Evolutionary conservation across 2,888 invertebrate species (phyloP), one percentile per base, ranked within the genome.

Genomic region (Hypsopygia costalis): DNA sequence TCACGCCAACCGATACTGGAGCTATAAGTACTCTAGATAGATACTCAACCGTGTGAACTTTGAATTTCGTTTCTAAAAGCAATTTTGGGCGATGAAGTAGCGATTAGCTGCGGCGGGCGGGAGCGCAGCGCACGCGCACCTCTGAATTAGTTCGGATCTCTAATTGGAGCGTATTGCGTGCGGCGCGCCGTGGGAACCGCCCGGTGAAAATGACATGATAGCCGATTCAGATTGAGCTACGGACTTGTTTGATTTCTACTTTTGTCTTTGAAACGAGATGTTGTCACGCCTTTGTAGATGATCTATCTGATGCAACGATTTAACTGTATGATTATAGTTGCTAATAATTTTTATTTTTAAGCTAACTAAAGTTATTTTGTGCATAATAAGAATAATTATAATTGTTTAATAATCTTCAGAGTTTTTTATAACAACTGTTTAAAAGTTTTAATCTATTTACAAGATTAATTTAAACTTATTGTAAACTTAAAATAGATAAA

Each of bases 171-270:
- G 34, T 34, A 38, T 49, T 52, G 49, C 56, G 53, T 52, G 53
- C 44, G 11, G 30, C 60, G 67, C n/a, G 69, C 69, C 69, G 39
- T 71, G 71, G 70, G 62, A 63, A 61, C 63, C 67, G 55, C 53
- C 54, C 66, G 65, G 77, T 71, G 78, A 75, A 77, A 81, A 77
- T 67, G 67, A 71, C 64, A 62, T 66, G 67, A 69, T 58, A 57
- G 73, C 73, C 64, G 59, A 68, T 69, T 73, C 74, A 66, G 79
- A 25, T 25, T 25, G 3, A 30, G 30, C 30, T 10, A 11, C 30
- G 30, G 25, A n/a, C 25, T 25, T 25, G 25, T 25, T 25, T 25
- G 25, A 25, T 25, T 25, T 25, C 25, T 25, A 25, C 25, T 25
- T 25, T 25, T 25, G 25, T 25, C 6, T 16, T 4, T 8, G 3